Percentiles rank a stretch among this genome's conserved stretches.
phyloP scores from a whole-genome alignment of 2,888 invertebrate species.

The Lasioglossum vierecki region DNA sequence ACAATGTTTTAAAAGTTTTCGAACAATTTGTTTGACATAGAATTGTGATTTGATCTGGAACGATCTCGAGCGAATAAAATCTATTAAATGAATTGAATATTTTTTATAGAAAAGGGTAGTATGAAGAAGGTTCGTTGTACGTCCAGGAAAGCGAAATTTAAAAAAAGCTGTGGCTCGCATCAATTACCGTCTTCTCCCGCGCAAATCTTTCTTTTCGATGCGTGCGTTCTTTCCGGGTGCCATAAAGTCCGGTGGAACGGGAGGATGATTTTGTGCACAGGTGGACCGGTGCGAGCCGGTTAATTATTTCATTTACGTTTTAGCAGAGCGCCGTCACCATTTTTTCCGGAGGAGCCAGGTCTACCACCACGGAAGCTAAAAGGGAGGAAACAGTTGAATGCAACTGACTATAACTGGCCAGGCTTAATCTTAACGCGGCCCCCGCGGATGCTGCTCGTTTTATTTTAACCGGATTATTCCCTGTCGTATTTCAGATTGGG shows the following conservation, averaged over 20 bases:
- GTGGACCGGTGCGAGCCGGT: constrained; percentile 58
- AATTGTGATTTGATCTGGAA: neutral
- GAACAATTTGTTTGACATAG: neutral
- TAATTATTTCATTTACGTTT: constrained; percentile 64
- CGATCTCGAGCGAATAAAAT: neutral
- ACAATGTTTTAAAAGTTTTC: too few relatives aligned
- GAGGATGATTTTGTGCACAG: constrained; percentile 63
- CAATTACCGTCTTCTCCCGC: neutral
- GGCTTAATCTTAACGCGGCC: constrained; percentile 67
- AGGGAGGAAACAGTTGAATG: constrained; percentile 47
- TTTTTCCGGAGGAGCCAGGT: constrained; percentile 46
- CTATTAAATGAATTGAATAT: neutral
- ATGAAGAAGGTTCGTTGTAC: neutral
- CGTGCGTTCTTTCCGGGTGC: constrained; percentile 11
- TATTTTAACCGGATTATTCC: constrained; percentile 80
- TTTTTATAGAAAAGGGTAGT: neutral
- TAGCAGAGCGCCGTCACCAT: constrained; percentile 40
- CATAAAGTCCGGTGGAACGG: constrained; percentile 33
- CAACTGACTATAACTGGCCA: constrained; percentile 47
- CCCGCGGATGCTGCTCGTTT: constrained; percentile 69
- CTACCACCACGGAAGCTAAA: constrained; percentile 41
- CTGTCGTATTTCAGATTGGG: constrained; percentile 82
- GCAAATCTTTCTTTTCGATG: neutral
- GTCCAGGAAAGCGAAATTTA: neutral
- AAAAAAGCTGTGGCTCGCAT: neutral